Evolutionary conservation across 2,797 vertebrate species (phyloP).

Genomic region (Sebastes melanostomus): DNA sequence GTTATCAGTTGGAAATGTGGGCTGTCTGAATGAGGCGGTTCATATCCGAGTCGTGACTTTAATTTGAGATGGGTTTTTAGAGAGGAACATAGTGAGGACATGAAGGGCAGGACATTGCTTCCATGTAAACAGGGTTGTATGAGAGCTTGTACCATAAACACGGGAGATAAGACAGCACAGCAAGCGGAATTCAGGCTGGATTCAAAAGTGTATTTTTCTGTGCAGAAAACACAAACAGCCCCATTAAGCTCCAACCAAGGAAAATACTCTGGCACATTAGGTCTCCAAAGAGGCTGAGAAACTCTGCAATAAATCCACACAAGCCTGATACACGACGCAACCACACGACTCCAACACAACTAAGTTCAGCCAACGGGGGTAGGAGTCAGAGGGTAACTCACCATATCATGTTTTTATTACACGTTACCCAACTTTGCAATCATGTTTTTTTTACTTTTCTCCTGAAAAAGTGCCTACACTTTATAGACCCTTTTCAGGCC

Average conservation of each 20-base stretch:
- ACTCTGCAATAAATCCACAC: conserved; percentile 32
- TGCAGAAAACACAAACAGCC: conserved; percentile 45
- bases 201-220: conserved; percentile 32
- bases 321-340: background rate
- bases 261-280: conserved; percentile 49
- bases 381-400: conserved; percentile 9
- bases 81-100: conserved; percentile 9
- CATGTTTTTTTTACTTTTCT: background rate
- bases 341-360: background rate
- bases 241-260: conserved; percentile 45
- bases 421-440: background rate
- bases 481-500: background rate
- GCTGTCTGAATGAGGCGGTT: conserved; percentile 54
- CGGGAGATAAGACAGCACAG: conserved; percentile 41
- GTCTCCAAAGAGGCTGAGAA: conserved; percentile 48
- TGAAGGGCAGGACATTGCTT: conserved; percentile 26
- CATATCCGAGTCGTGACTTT: conserved; percentile 50
- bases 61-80: conserved; percentile 52
- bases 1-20: conserved; percentile 56
- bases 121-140: conserved; percentile 36
- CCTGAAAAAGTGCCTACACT: background rate
- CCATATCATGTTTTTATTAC: background rate
- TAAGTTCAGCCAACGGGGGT: background rate
- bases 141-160: conserved; percentile 14
- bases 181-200: conserved; percentile 13